These are phyloP conservation scores for Procambarus clarkii DNA, from an alignment of 1,140 invertebrate genomes.

Conservation along the genomic window DNA sequence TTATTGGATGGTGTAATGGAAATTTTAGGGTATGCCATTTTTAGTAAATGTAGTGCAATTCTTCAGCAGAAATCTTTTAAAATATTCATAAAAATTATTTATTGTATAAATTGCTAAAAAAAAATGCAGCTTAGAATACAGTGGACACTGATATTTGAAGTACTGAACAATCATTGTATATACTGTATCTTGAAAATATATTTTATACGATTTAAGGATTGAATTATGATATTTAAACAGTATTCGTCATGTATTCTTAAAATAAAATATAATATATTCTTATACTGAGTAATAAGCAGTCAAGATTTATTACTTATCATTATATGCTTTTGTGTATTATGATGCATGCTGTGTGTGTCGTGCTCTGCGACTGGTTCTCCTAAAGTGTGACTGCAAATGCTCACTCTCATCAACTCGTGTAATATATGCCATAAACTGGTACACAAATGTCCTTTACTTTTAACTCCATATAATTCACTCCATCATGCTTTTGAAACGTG, in stretches of 20 bases:
- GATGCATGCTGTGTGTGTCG: not conserved
- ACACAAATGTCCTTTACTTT: not conserved
- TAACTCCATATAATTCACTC: not conserved
- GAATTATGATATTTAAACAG: not conserved
- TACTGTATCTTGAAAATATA: not conserved
- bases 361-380: not conserved
- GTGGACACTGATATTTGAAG: not conserved
- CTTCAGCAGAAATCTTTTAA: not conserved
- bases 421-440: constrained; percentile 8
- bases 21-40: not conserved
- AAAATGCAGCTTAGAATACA: not conserved
- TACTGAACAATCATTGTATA: not conserved
- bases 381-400: not conserved
- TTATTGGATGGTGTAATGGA: not conserved
- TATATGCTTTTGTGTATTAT: not conserved
- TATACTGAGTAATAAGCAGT: not conserved
- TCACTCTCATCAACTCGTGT: not conserved
- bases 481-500: not conserved
- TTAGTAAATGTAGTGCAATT: not conserved
- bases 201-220: not conserved
- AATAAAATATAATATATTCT: not conserved
- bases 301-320: not conserved
- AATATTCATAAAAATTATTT: not conserved
- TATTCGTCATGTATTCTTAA: not conserved
- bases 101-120: not conserved